Evolutionary conservation across 2,113 vertebrate genomes (phyloP), one percentile per base, ranked within the genome.

Genomic region (Polypterus bichir): DNA sequence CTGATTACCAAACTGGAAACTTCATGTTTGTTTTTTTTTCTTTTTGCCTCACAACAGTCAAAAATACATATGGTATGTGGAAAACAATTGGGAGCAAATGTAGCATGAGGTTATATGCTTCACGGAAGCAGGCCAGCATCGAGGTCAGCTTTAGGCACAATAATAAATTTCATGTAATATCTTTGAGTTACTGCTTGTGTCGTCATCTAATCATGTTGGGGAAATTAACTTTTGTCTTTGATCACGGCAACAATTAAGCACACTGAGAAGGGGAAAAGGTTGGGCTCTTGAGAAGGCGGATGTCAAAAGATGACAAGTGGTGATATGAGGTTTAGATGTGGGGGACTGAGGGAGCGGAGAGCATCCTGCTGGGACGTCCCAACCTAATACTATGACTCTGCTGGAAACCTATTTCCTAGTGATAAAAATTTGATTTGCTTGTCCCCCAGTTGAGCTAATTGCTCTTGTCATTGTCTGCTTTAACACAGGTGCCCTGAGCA

Each of bases 401-500:
- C 74, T 67, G 75, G 76, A 74, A 72, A 70, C 59, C 59, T 63
- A n/a, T 61, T 66, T 77, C 69, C 62, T 63, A 54, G 60, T 66
- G 68, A 72, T 66, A 76, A 79, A 75, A 68, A 27, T 47, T 58
- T 69, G 65, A 62, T 71, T 77, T 65, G 54, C 69, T 66, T 65
- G 54, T 60, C 52, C 63, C 59, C 54, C 64, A 67, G 65, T 74
- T 64, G 65, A 56, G 55, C 73, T 82, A 84, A 83, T 83, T 79
- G 75, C 74, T 75, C 54, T 60, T 78, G 77, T 83, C 75, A 69
- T 81, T 66, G 63, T 67, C 72, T 63, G 63, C 66, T 70, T 81
- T 79, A 78, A 70, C 73, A 76, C 77, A 71, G 74, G 75, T 70
- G 74, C 77, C 76, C 75, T 78, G 77, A 81, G 79, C 64, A 71